Conservation (phyloP, 2,888 invertebrate species). For the Cactoblastis cactorum region DNA sequence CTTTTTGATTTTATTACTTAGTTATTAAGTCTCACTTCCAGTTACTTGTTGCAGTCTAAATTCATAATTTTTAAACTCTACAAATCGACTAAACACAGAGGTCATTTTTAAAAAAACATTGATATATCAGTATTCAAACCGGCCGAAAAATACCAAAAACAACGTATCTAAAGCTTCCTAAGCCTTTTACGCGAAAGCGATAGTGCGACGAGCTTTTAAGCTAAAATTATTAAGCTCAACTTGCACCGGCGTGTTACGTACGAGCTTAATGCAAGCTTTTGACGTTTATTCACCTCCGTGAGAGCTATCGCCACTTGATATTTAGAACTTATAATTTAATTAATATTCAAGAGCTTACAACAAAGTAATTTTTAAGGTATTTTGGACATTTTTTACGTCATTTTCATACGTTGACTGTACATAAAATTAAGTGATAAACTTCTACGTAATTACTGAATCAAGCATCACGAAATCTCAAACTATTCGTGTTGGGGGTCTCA, state of each 20-base stretch:
- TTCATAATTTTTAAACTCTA: too few relatives aligned
- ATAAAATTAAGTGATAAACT: too few relatives aligned
- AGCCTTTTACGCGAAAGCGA: constrained; percentile 63
- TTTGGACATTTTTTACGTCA: too few relatives aligned
- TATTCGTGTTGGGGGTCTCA: too few relatives aligned
- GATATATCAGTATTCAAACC: constrained; percentile 27
- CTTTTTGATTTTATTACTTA: too few relatives aligned
- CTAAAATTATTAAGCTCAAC: constrained; percentile 73
- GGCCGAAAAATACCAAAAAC: constrained; percentile 64
- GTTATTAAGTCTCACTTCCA: too few relatives aligned
- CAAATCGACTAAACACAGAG: too few relatives aligned
- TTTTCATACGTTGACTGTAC: too few relatives aligned
- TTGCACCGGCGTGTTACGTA: constrained; percentile 49
- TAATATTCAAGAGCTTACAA: constrained; percentile 4
- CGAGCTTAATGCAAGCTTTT: constrained; percentile 51
- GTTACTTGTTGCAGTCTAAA: too few relatives aligned
- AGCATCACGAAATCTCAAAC: too few relatives aligned
- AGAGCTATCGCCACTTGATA: constrained; percentile 18
- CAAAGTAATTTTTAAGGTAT: too few relatives aligned
- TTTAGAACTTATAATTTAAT: neutral
- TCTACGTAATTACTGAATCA: too few relatives aligned
- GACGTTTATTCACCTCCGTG: constrained; percentile 28
- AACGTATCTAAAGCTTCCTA: constrained; percentile 48
- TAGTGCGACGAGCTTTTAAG: constrained; percentile 70
- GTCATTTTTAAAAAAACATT: neutral